Evolutionary conservation across 1,140 invertebrate species (phyloP).

Genomic region (Colletes latitarsis): DNA sequence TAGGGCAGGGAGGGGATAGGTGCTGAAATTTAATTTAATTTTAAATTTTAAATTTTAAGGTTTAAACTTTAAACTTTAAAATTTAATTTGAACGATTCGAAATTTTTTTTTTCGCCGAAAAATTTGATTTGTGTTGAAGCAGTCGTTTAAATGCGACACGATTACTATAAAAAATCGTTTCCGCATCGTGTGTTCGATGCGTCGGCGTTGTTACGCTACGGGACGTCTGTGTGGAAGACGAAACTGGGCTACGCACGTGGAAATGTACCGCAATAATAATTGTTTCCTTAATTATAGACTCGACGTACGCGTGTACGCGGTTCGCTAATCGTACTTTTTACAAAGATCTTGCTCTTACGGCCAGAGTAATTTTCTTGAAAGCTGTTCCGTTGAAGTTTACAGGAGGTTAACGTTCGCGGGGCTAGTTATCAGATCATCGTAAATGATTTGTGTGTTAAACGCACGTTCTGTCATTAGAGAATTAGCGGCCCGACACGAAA

Average conservation of each 20-base stretch:
- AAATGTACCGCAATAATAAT: conserved; percentile 76
- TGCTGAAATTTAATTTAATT: no score
- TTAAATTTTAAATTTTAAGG: no score
- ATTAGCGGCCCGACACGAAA: no score
- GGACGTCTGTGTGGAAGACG: background rate
- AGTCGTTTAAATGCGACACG: no score
- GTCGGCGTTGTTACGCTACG: conserved; percentile 12
- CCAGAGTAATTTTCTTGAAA: background rate
- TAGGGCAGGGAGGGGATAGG: no score
- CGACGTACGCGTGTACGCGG: conserved; percentile 30
- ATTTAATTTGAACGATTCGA: no score
- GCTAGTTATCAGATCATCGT: background rate
- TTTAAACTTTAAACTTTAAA: no score
- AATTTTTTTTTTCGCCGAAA: no score
- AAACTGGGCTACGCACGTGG: conserved; percentile 62
- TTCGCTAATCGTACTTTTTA: conserved; percentile 29
- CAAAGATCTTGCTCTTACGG: background rate
- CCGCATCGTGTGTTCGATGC: no score
- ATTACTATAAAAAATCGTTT: no score
- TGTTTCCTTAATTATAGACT: conserved; percentile 70
- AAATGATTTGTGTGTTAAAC: background rate
- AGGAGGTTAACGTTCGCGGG: background rate
- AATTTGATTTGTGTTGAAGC: no score
- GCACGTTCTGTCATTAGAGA: background rate
- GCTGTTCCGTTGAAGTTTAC: background rate